Base-by-base conservation (phyloP, 2,888 invertebrate species). In the Choreutis nemorana region DNA sequence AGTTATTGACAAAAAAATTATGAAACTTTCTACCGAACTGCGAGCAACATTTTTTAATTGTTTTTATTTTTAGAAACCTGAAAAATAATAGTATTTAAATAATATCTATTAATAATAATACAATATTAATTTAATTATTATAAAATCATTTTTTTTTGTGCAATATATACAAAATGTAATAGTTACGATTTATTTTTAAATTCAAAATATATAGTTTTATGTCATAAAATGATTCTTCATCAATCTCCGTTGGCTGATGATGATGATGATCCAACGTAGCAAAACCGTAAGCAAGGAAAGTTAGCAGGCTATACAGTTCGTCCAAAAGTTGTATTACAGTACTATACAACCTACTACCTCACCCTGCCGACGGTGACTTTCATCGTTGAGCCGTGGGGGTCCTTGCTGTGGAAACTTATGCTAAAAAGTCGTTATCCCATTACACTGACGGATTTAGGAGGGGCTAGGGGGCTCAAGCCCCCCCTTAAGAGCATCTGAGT, bases 281-380 rank as follows among this genome's bases (percentile, higher is more conserved):
- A 21, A 22, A 27, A 44, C 65, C 83, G 66, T 62, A 72, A 67
- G 79, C 84, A 70, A 83, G 92, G 91, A 91, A 93, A 94, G 93
- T 92, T 93, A 94, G 94, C 91, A 93, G 91, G 91, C 88, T 92
- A 91, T 90, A 93, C 91, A 93, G 94, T 92, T 50, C 55, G 89
- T 87, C 88, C 89, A 83, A 82, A 75, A 68, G 83, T 87, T 91
- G 91, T 91, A 90, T 87, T 91, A 86, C 91, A 87, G 84, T 91
- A 93, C 94, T 92, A 94, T 94, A 94, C 94, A 94, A 94, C 94
- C 93, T 92, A 94, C 94, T 94, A 94, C 94, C 94, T 94, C 94
- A 93, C 83, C 88, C 83, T 81, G 83, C 80, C 83, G 59, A 68
- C 68, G 62, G 66, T 48, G 40, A 29, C 42, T 36, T 31, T 23